Evolutionary conservation across 2,888 invertebrate species (phyloP).

Genomic region (Platycheirus rosarum): DNA sequence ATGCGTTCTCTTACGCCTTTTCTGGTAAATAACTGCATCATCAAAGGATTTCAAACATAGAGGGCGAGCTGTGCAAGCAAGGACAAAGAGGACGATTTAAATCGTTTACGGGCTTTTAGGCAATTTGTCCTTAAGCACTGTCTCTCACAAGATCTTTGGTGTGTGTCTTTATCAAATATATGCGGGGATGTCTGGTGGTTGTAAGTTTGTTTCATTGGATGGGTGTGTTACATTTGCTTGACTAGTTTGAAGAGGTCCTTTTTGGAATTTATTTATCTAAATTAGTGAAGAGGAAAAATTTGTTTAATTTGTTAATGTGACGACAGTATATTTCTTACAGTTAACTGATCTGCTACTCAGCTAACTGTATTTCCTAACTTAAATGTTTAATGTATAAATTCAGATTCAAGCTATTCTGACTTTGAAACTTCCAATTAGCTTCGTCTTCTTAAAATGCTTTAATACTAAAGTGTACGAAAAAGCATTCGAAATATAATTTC

Average conservation of each 20-base stretch:
- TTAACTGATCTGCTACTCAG: too few species aligned
- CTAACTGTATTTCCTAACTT: too few species aligned
- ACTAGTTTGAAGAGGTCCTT: constrained; percentile 9
- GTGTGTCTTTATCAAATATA: background rate
- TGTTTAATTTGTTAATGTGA: too few species aligned
- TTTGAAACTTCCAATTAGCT: too few species aligned
- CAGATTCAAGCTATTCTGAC: too few species aligned
- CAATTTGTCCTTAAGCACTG: constrained; percentile 48
- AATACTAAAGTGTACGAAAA: too few species aligned
- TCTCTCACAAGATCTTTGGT: background rate
- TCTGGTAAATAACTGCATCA: constrained; percentile 67
- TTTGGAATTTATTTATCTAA: background rate
- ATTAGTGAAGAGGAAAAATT: too few species aligned
- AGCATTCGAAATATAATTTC: too few species aligned
- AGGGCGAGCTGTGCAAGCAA: constrained; percentile 8
- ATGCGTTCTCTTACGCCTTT: constrained; percentile 70
- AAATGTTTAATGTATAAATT: too few species aligned
- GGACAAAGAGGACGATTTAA: constrained; percentile 42
- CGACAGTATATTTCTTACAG: too few species aligned
- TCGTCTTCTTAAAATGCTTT: too few species aligned
- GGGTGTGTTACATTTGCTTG: constrained; percentile 24
- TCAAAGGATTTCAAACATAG: constrained; percentile 49
- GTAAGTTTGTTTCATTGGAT: constrained; percentile 26
- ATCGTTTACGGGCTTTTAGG: constrained; percentile 68
- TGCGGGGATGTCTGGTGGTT: background rate